A percentile compares a stretch with the other conserved stretches of the same genome.
phyloP scores from a whole-genome alignment of 2,888 invertebrate genomes.

The Tipula helvola region DNA sequence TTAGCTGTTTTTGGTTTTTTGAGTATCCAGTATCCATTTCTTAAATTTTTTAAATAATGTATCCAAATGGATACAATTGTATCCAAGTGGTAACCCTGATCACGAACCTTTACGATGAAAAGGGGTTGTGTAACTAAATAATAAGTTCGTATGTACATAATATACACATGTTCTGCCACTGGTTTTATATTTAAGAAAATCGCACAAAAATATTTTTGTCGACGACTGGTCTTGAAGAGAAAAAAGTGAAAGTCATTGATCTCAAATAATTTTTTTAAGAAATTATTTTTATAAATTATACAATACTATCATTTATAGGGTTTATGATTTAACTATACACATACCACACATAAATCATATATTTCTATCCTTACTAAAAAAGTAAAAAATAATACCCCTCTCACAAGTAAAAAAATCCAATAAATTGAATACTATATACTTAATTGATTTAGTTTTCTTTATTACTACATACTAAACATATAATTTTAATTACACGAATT shows the following conservation, averaged over 20 bases:
- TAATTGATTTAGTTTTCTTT: not conserved
- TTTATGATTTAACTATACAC: not conserved
- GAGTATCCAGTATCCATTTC: too few relatives aligned
- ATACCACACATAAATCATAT: not conserved
- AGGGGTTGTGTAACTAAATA: too few relatives aligned
- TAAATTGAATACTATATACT: not conserved
- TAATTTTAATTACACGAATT: not conserved
- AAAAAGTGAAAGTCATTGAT: not conserved
- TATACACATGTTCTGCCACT: not conserved
- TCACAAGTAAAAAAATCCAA: not conserved
- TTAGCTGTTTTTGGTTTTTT: too few relatives aligned
- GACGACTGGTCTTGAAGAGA: not conserved
- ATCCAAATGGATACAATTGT: too few relatives aligned
- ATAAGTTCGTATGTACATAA: too few relatives aligned
- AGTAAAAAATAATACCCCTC: not conserved
- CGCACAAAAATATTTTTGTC: not conserved
- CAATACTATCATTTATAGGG: not conserved
- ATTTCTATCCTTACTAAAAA: not conserved
- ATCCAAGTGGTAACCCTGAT: too few relatives aligned
- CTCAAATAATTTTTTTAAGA: not conserved
- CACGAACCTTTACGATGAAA: too few relatives aligned
- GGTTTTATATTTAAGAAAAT: not conserved
- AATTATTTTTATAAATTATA: not conserved
- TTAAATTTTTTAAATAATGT: too few relatives aligned
- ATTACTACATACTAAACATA: not conserved